Conservation (phyloP, 2,113 vertebrate genomes). For the Actenoides hombroni region DNA sequence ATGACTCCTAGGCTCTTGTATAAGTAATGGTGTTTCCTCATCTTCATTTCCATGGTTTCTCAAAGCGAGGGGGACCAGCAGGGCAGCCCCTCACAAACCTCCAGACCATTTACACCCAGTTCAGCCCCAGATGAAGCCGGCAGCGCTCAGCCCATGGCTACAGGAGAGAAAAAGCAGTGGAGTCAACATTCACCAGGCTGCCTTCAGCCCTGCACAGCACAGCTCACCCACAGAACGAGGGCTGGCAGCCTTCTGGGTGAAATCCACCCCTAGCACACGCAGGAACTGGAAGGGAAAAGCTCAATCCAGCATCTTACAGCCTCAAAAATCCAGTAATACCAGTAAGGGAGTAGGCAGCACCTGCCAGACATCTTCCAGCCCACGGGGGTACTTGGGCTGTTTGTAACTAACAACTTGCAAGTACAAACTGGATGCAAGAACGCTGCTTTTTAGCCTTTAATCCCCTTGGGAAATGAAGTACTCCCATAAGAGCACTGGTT, state of each 20-base stretch:
- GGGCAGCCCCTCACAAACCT: background rate
- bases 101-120: background rate
- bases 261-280: background rate
- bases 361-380: background rate
- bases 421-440: background rate
- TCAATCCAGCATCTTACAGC: background rate
- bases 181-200: accelerated
- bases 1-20: background rate
- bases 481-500: background rate
- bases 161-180: accelerated
- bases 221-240: background rate
- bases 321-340: background rate
- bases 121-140: background rate
- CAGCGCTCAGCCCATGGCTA: accelerated
- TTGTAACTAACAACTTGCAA: background rate
- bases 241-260: background rate
- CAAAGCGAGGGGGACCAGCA: accelerated
- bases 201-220: background rate
- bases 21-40: background rate
- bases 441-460: background rate
- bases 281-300: background rate
- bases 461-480: background rate
- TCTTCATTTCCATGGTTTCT: background rate
- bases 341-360: background rate
- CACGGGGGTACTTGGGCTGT: background rate